phyloP scores from a whole-genome alignment of 2,888 invertebrate genomes.

The Nomada hirtipes region DNA sequence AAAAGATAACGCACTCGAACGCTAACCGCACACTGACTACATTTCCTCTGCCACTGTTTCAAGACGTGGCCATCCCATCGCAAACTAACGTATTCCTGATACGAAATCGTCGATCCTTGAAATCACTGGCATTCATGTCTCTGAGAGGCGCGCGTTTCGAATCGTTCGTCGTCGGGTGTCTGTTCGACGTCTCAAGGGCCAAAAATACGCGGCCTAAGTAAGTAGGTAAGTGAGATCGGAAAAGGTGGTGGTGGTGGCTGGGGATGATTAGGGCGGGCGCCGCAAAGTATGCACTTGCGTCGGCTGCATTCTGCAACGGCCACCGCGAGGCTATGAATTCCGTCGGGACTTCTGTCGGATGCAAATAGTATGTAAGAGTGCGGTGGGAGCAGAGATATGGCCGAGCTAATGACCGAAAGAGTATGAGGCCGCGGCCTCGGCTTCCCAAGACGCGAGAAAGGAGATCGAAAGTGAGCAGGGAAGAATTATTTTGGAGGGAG shows the following conservation, averaged over 20 bases:
- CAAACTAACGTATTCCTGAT: conserved; percentile 25
- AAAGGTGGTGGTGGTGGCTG: conserved; percentile 40
- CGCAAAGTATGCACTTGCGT: conserved; percentile 65
- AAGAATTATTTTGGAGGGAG: conserved; percentile 53
- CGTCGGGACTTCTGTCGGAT: conserved; percentile 70
- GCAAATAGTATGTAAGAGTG: conserved; percentile 70
- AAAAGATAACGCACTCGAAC: background rate
- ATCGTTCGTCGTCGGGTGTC: conserved; percentile 14
- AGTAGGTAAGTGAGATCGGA: conserved; percentile 48
- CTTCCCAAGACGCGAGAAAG: conserved; percentile 69
- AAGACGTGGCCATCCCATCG: background rate
- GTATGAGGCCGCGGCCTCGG: conserved; percentile 71
- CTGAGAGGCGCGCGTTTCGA: conserved; percentile 12
- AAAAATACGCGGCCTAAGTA: conserved; percentile 48
- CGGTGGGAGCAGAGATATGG: conserved; percentile 63
- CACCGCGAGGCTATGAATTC: conserved; percentile 66
- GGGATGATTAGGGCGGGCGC: conserved; percentile 73
- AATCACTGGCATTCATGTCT: background rate
- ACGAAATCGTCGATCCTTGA: conserved; percentile 25
- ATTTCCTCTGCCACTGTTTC: background rate
- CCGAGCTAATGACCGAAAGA: conserved; percentile 71
- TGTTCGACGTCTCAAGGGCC: conserved; percentile 38
- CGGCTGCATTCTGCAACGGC: conserved; percentile 66
- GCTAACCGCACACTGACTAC: background rate
- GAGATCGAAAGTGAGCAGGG: conserved; percentile 63